phyloP scores from a whole-genome alignment of 2,888 invertebrate genomes.

The Cheilosia impressa region DNA sequence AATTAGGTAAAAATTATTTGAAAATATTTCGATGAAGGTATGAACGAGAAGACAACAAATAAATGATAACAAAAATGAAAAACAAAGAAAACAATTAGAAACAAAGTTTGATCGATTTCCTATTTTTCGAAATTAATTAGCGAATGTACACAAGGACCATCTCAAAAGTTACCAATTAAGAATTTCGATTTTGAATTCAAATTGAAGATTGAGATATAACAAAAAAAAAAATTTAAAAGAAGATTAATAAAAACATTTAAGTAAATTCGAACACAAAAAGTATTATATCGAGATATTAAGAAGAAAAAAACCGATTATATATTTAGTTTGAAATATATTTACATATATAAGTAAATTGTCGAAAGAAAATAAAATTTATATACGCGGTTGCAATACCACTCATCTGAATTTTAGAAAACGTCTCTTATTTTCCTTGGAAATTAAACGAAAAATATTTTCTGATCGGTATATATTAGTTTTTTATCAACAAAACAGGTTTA shows the following conservation, averaged over 20 bases:
- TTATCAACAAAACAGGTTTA: slow-evolving; percentile 63
- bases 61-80: slow-evolving; percentile 25
- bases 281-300: slow-evolving; percentile 63
- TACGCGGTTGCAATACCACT: slow-evolving; percentile 78
- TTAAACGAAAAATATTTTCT: slow-evolving; percentile 2
- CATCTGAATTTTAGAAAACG: slow-evolving; percentile 77
- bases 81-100: slow-evolving; percentile 12
- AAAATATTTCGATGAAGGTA: slow-evolving; percentile 49
- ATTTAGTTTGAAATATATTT: slow-evolving; percentile 63
- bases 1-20: slow-evolving; percentile 22
- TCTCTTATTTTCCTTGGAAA: slow-evolving; percentile 37
- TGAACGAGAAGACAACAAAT: slow-evolving; percentile 63
- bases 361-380: slow-evolving; percentile 32
- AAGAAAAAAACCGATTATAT: slow-evolving; percentile 56
- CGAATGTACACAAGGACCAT: slow-evolving; percentile 90
- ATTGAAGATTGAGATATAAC: slow-evolving; percentile 36
- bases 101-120: slow-evolving; percentile 16
- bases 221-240: neutral
- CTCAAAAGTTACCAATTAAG: slow-evolving; percentile 94
- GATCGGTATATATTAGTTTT: neutral
- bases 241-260: slow-evolving; percentile 29
- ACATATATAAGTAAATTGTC: slow-evolving; percentile 48
- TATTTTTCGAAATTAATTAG: slow-evolving; percentile 75
- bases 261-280: slow-evolving; percentile 41
- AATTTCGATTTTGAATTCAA: slow-evolving; percentile 76